These are phyloP conservation scores for Ciconia maguari DNA, from an alignment of 2,113 vertebrate species.

Conservation along the genomic window DNA sequence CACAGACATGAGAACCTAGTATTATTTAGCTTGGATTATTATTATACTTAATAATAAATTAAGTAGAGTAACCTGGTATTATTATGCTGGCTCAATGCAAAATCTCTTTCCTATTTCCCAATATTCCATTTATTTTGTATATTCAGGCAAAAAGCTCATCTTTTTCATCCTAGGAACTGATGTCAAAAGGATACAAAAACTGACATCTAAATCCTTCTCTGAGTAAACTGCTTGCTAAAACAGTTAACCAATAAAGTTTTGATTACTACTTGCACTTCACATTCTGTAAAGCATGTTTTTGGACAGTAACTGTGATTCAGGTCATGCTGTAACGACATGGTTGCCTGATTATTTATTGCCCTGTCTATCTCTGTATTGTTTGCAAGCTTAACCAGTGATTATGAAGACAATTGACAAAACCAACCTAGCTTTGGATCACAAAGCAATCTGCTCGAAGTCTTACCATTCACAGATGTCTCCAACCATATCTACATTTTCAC, in stretches of 20 bases:
- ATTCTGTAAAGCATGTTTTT: not conserved
- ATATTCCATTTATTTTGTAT: not conserved
- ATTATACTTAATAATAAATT: not conserved
- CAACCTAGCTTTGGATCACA: not conserved
- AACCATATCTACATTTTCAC: not conserved
- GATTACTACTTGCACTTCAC: not conserved
- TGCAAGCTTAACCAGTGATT: not conserved
- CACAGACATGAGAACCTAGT: not conserved
- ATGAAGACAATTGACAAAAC: not conserved
- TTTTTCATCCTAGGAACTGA: not conserved
- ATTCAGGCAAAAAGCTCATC: not conserved
- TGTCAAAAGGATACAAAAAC: not conserved
- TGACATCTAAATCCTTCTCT: not conserved
- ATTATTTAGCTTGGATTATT: not conserved
- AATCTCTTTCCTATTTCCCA: not conserved
- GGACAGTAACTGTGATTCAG: not conserved
- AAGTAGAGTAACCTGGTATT: not conserved
- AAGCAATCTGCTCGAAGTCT: not conserved
- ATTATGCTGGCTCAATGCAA: not conserved
- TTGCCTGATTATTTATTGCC: not conserved
- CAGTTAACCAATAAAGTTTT: not conserved
- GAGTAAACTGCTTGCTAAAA: not conserved
- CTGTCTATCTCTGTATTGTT: not conserved
- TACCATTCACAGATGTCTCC: not conserved
- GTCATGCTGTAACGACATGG: not conserved